Conservation (phyloP, 2,888 invertebrate genomes). For the Athetis lepigone region DNA sequence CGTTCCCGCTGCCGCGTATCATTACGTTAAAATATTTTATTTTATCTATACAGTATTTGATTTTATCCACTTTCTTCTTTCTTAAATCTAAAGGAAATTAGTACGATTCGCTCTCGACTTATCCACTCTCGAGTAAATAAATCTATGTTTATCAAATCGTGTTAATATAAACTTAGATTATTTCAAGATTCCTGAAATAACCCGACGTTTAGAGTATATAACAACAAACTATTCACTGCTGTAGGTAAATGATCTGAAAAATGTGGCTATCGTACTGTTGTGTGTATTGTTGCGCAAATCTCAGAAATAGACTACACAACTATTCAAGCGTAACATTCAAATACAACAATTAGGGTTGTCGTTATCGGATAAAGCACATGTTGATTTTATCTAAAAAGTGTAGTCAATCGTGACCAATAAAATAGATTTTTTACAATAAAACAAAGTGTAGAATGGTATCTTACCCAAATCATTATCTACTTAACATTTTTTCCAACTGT, state of each 20-base stretch:
- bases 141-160: neutral
- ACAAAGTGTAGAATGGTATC: too few species aligned
- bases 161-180: constrained; percentile 2
- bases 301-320: constrained; percentile 56
- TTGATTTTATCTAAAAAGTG: too few species aligned
- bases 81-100: neutral
- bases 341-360: constrained; percentile 48
- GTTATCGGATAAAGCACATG: too few species aligned
- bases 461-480: too few species aligned
- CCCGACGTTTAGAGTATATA: constrained; percentile 10
- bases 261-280: constrained; percentile 15
- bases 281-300: constrained; percentile 44
- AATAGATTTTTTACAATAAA: too few species aligned
- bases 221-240: constrained; percentile 34
- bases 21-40: constrained; percentile 4
- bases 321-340: constrained; percentile 45
- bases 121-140: neutral
- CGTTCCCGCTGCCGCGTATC: constrained; percentile 1
- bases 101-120: neutral
- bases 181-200: constrained; percentile 28
- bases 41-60: too few species aligned
- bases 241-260: constrained; percentile 26
- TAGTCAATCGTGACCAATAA: too few species aligned
- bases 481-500: too few species aligned
- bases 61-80: neutral